A percentile compares a stretch with the other conserved stretches of the same genome.
These are phyloP conservation scores for Brachionus koreanus DNA, from an alignment of 1,140 invertebrate species.

Conservation along the genomic window DNA sequence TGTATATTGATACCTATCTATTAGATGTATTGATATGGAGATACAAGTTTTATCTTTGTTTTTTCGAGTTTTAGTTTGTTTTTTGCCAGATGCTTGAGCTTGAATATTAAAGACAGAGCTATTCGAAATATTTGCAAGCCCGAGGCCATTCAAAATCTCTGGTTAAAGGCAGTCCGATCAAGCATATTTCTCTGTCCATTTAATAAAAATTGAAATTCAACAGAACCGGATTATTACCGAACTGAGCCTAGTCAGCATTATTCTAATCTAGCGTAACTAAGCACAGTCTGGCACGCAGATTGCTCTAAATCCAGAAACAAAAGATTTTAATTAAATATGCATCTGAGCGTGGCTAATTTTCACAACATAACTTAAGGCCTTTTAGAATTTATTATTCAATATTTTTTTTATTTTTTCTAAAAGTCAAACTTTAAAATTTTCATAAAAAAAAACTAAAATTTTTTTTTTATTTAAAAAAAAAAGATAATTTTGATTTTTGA, in stretches of 20 bases:
- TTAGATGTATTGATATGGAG: background rate
- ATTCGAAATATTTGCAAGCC: conserved; percentile 25
- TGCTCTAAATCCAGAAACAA: conserved; percentile 5
- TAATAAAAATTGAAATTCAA: background rate
- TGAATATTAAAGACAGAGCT: conserved; percentile 9
- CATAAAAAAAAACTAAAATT: too few species aligned
- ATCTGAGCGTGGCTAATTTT: conserved; percentile 11
- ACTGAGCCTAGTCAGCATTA: background rate
- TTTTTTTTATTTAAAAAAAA: too few species aligned
- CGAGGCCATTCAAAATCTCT: background rate
- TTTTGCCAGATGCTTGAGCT: conserved; percentile 23
- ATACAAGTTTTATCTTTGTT: conserved; percentile 8
- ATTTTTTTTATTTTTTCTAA: too few species aligned
- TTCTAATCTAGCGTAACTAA: conserved; percentile 20
- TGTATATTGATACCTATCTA: conserved; percentile 41
- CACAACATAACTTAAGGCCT: background rate
- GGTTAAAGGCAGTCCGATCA: background rate
- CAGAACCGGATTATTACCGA: conserved; percentile 10
- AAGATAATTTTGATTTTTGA: too few species aligned
- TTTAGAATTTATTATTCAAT: background rate
- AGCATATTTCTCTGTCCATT: background rate
- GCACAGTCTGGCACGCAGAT: background rate
- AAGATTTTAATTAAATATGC: background rate
- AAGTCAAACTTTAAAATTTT: background rate
- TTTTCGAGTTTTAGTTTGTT: background rate